Conservation (phyloP, 2,113 vertebrate genomes). For the Rana temporaria region DNA sequence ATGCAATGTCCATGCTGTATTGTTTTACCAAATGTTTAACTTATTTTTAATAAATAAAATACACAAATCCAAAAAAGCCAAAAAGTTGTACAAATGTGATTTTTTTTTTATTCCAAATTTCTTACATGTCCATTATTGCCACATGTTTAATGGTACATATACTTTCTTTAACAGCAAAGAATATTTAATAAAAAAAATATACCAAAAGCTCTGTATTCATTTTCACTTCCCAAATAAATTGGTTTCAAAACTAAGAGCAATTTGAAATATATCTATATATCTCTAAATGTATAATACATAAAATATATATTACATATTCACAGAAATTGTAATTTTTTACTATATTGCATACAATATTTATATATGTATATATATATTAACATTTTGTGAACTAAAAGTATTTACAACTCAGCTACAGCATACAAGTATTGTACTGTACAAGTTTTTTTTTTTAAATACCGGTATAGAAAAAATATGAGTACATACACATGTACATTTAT, state of each 20-base stretch:
- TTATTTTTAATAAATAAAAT: not conserved
- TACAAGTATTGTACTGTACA: conserved; percentile 70
- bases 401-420: conserved; percentile 73
- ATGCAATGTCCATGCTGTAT: not conserved
- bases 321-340: conserved; percentile 69
- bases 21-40: not conserved
- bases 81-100: not conserved
- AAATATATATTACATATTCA: conserved; percentile 79
- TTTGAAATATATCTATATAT: conserved; percentile 75
- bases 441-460: conserved; percentile 71
- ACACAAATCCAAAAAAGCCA: not conserved
- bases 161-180: conserved; percentile 64
- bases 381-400: conserved; percentile 68
- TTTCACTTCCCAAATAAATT: conserved; percentile 72
- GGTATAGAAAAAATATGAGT: conserved; percentile 80
- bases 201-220: conserved; percentile 80
- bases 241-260: conserved; percentile 78
- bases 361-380: conserved; percentile 60
- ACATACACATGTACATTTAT: conserved; percentile 85
- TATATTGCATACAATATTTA: conserved; percentile 64
- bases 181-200: conserved; percentile 68
- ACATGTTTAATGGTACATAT: conserved; percentile 29
- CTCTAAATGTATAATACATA: conserved; percentile 79
- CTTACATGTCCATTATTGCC: not conserved
- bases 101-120: not conserved